These are phyloP conservation scores for Xestia rhomboidea DNA, from an alignment of 2,888 invertebrate genomes.

Conservation along the genomic window DNA sequence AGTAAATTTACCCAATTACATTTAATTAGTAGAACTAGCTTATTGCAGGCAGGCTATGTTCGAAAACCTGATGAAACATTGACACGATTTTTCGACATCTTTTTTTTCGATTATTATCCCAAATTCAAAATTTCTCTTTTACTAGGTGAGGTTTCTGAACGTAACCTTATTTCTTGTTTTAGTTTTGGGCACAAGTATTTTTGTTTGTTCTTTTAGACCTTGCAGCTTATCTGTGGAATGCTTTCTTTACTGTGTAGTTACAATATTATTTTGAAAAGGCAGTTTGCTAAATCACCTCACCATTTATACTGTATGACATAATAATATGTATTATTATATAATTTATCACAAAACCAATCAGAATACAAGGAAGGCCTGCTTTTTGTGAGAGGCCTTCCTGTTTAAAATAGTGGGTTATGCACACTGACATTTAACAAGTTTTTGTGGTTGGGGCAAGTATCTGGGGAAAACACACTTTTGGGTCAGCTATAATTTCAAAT, in stretches of 20 bases:
- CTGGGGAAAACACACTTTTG: slow-evolving; percentile 11
- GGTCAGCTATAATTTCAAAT: slow-evolving; percentile 18
- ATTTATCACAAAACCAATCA: slow-evolving; percentile 19
- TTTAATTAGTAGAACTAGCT: slow-evolving; percentile 82
- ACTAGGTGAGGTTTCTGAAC: slow-evolving; percentile 88
- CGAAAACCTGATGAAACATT: slow-evolving; percentile 84
- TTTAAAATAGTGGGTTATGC: slow-evolving; percentile 15
- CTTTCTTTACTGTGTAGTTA: slow-evolving; percentile 64
- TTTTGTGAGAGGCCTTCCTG: neutral
- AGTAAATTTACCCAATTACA: slow-evolving; percentile 83
- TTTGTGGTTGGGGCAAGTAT: slow-evolving; percentile 16
- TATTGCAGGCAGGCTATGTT: slow-evolving; percentile 87
- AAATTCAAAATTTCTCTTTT: slow-evolving; percentile 69
- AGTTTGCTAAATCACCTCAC: slow-evolving; percentile 33
- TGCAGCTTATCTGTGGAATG: slow-evolving; percentile 61
- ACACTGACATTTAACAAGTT: slow-evolving; percentile 30
- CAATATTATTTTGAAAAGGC: slow-evolving; percentile 46
- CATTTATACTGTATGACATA: neutral
- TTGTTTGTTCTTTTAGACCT: slow-evolving; percentile 62
- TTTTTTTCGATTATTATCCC: slow-evolving; percentile 57
- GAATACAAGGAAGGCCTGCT: slow-evolving; percentile 21
- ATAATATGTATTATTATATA: slow-evolving; percentile 7
- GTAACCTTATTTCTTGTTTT: slow-evolving; percentile 81
- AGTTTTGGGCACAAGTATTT: slow-evolving; percentile 61
- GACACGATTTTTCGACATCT: slow-evolving; percentile 30